Conservation (phyloP, 2,888 invertebrate species). For the Drosophila rubida region DNA sequence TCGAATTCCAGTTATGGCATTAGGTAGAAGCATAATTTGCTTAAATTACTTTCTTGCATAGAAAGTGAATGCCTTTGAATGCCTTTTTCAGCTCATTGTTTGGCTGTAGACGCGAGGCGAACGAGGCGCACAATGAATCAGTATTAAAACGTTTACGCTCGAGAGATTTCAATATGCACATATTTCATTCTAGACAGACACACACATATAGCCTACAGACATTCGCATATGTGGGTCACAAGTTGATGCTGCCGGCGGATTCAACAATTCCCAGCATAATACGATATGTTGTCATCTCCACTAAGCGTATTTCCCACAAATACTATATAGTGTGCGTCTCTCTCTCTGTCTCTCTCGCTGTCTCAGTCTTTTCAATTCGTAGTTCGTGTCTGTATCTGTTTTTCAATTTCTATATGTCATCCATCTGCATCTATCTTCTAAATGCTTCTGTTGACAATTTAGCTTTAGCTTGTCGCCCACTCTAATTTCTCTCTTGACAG, state of each 20-base stretch:
- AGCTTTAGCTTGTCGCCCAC: slow-evolving; percentile 51
- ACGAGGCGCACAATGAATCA: slow-evolving; percentile 37
- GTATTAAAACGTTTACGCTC: slow-evolving; percentile 30
- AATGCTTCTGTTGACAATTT: slow-evolving; percentile 60
- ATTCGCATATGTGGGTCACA: slow-evolving; percentile 29
- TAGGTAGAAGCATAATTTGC: too few relatives aligned
- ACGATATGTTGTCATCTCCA: slow-evolving; percentile 31
- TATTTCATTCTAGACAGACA: slow-evolving; percentile 4
- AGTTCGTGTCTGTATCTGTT: slow-evolving; percentile 5
- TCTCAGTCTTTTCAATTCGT: slow-evolving; percentile 3
- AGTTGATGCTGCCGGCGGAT: slow-evolving; percentile 6
- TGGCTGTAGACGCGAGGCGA: not conserved
- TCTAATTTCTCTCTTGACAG: slow-evolving; percentile 55
- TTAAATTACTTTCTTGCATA: too few relatives aligned
- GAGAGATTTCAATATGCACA: slow-evolving; percentile 23
- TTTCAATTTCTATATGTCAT: slow-evolving; percentile 18
- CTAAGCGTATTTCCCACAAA: slow-evolving; percentile 13
- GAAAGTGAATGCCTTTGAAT: not conserved
- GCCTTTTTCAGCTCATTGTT: not conserved
- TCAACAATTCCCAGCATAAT: slow-evolving; percentile 34
- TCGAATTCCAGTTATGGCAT: too few relatives aligned
- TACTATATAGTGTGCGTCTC: not conserved
- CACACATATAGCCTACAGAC: not conserved
- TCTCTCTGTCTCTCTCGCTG: not conserved
- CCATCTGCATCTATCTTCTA: slow-evolving; percentile 37